These are phyloP conservation scores for Acrocephalus kingi DNA, from an alignment of 2,113 vertebrate genomes.

Conservation along the genomic window DNA sequence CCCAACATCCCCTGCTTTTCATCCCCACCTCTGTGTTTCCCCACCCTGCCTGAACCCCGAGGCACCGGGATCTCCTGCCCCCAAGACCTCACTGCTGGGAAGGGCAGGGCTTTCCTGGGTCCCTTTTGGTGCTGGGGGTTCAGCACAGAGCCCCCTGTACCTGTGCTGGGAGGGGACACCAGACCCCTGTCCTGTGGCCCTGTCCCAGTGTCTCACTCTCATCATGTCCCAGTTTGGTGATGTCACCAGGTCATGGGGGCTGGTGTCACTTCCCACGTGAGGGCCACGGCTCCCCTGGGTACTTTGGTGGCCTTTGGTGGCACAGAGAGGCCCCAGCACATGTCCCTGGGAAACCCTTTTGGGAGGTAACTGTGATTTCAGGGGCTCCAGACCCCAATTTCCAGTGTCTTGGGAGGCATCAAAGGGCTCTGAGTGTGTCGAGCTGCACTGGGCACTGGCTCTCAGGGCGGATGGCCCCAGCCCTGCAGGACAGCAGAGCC, in stretches of 20 bases:
- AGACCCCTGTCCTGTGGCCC: background rate
- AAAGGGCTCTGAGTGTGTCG: background rate
- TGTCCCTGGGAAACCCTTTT: background rate
- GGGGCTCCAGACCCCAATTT: background rate
- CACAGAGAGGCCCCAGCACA: no score
- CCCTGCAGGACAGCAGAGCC: background rate
- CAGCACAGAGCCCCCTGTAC: background rate
- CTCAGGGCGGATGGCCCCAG: background rate
- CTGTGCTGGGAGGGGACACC: background rate
- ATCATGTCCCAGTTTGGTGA: accelerated
- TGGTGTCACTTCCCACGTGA: background rate
- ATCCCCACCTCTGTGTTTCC: background rate
- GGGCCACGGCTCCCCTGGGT: accelerated
- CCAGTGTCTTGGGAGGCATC: background rate
- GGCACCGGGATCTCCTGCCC: accelerated
- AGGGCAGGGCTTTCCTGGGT: background rate
- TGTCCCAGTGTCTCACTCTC: accelerated
- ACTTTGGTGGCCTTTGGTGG: background rate
- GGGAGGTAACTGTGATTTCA: background rate
- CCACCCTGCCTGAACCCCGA: background rate
- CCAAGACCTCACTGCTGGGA: accelerated
- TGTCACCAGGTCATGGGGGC: accelerated
- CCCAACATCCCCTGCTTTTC: background rate
- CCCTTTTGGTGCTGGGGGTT: no score
- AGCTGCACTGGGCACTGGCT: background rate